Percentiles rank a stretch among this genome's conserved stretches.
These are phyloP conservation scores for Caenorhabditis briggsae DNA, from an alignment of 1,140 invertebrate species.

Conservation along the genomic window DNA sequence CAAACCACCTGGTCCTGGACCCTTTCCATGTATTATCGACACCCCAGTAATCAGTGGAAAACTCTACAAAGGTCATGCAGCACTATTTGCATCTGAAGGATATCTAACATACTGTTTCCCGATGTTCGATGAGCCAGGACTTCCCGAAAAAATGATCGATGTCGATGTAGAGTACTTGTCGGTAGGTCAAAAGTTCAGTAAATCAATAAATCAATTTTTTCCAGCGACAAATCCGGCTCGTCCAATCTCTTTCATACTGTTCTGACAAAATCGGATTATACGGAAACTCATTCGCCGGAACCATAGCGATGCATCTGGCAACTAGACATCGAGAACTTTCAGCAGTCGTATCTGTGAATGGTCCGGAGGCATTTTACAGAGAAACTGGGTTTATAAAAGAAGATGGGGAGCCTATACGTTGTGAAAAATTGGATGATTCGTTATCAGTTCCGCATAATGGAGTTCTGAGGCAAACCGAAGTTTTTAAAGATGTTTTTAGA, in stretches of 20 bases:
- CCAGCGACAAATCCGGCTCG: too few relatives aligned
- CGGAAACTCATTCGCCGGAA: not conserved
- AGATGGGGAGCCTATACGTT: not conserved
- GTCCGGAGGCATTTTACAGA: not conserved
- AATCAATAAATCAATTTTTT: too few relatives aligned
- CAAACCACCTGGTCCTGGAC: constrained; percentile 18
- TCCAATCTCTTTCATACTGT: not conserved
- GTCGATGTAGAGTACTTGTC: not conserved
- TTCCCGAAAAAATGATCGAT: not conserved
- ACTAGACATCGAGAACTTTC: not conserved
- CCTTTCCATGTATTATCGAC: constrained; percentile 13
- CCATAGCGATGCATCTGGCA: not conserved
- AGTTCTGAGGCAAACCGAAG: not conserved
- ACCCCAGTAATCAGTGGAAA: not conserved
- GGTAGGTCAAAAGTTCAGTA: not conserved
- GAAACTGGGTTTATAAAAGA: not conserved
- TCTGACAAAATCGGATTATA: not conserved
- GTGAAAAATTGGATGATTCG: not conserved
- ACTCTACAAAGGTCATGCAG: not conserved
- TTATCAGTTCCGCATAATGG: not conserved
- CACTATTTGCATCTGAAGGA: not conserved
- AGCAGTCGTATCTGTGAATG: not conserved
- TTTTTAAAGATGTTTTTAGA: not conserved
- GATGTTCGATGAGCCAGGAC: not conserved
- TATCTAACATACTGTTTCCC: not conserved